Evolutionary conservation across 1,140 invertebrate genomes (phyloP).

Genomic region (Conopomorpha cramerella): DNA sequence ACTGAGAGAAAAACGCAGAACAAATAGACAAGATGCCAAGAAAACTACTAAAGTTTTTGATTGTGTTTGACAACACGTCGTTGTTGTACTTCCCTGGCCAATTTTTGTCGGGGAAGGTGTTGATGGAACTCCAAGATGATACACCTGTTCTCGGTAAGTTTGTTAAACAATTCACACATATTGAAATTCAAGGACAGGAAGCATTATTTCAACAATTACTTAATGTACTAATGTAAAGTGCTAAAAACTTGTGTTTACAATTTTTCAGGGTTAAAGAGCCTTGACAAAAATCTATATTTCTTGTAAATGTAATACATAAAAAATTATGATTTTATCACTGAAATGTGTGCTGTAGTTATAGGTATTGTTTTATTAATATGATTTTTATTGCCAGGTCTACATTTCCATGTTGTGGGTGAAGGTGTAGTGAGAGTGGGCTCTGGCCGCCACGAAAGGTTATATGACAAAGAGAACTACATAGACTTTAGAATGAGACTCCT

Average conservation of each 20-base stretch:
- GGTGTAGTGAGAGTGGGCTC: constrained; percentile 83
- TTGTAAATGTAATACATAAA: no score
- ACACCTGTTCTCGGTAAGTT: constrained; percentile 78
- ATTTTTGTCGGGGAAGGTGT: constrained; percentile 87
- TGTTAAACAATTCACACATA: no score
- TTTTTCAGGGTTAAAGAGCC: no score
- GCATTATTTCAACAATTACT: no score
- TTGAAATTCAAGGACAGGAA: no score
- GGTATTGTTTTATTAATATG: no score
- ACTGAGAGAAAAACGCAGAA: constrained; percentile 1
- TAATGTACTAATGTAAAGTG: no score
- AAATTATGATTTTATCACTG: no score
- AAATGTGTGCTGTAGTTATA: no score
- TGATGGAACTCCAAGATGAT: constrained; percentile 91
- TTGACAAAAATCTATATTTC: no score
- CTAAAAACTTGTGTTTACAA: no score
- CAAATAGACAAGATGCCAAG: constrained; percentile 69
- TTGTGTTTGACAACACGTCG: constrained; percentile 92
- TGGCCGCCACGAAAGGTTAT: constrained; percentile 79
- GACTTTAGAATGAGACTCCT: constrained; percentile 92
- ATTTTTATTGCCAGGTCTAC: constrained; percentile 73
- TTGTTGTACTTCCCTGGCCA: constrained; percentile 90
- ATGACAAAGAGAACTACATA: constrained; percentile 93
- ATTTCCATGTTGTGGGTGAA: constrained; percentile 93
- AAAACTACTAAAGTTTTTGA: constrained; percentile 90